Evolutionary conservation across 1,140 invertebrate genomes (phyloP), one percentile per base, ranked within the genome.

Genomic region (Euura saliciscinereae): DNA sequence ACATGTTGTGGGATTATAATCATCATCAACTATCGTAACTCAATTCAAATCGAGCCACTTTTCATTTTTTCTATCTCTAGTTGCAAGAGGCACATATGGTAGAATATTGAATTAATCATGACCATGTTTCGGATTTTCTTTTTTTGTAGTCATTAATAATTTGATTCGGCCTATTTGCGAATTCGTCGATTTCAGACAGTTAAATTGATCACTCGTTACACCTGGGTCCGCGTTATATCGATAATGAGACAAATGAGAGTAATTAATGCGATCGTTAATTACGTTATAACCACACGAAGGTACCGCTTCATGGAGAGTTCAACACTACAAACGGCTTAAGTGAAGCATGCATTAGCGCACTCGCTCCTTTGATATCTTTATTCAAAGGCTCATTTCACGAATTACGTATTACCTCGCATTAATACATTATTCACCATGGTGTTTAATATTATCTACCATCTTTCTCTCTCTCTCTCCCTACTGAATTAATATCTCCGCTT

Each of bases 191-290:
- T 59, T 11, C 13, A 2, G 51, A 59, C 5, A 6, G 13, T 59
- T 59, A 11, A 59, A 59, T 59, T 28, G 28, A 28, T 28, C 51
- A 59, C 10, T 59, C 51, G 13, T 59, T n/a, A 59, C 10, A 59
- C 8, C 13, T 59, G 51, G 10, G 13, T 11, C 51, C 13, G 51
- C 51, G 3, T 59, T 8, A 59, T n/a, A n/a, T 59, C 10, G 51
- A 59, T 59, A 59, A 59, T 59, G 51, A 59, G 51, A 59, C 51
- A 8, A 59, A 59, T n/a, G 6, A 59, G 51, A 59, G 51, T 59
- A 59, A 59, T 59, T 8, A 59, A 59, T n/a, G 51, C 10, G 51
- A 8, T 59, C 51, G 51, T 59, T 59, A 11, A n/a, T 59, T 8
- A 11, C 6, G 51, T 59, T 59, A 59, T 28, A 28, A 28, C 8